Percentiles rank a stretch among this genome's conserved stretches.
Conservation (phyloP, 2,113 vertebrate species). For the cattle (Bos taurus) region DNA sequence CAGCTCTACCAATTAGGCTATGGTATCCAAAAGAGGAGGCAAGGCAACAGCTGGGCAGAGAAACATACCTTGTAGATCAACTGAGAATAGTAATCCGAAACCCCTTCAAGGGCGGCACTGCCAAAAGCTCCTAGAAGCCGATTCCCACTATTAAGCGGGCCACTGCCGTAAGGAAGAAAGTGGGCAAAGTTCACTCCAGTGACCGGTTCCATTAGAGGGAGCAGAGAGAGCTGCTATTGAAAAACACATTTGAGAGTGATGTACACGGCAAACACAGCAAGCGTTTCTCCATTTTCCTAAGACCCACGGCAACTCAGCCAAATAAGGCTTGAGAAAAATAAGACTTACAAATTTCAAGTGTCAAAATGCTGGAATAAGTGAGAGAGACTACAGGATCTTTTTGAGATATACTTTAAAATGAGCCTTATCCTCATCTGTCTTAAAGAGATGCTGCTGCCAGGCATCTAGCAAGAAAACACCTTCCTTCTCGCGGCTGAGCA, state of each 20-base stretch:
- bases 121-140: slow-evolving; percentile 92
- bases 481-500: neutral
- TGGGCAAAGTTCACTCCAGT: slow-evolving; percentile 93
- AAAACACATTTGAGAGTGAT: slow-evolving; percentile 69
- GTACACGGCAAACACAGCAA: slow-evolving; percentile 29
- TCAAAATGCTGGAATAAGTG: neutral
- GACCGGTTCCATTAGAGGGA: slow-evolving; percentile 96
- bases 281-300: slow-evolving; percentile 53
- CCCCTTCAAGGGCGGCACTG: slow-evolving; percentile 91
- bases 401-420: neutral
- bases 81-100: slow-evolving; percentile 96
- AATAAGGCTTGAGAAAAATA: slow-evolving; percentile 21
- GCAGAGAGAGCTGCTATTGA: slow-evolving; percentile 90
- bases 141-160: slow-evolving; percentile 89
- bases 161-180: slow-evolving; percentile 93
- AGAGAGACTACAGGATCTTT: neutral
- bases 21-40: neutral
- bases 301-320: slow-evolving; percentile 42
- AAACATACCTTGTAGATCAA: slow-evolving; percentile 90
- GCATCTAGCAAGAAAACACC: neutral
- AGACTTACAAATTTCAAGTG: slow-evolving; percentile 8
- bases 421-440: neutral
- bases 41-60: neutral
- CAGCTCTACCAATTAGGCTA: neutral
- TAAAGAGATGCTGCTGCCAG: neutral